These are phyloP conservation scores for Gouania willdenowi DNA, from an alignment of 2,797 vertebrate species.

Conservation along the genomic window DNA sequence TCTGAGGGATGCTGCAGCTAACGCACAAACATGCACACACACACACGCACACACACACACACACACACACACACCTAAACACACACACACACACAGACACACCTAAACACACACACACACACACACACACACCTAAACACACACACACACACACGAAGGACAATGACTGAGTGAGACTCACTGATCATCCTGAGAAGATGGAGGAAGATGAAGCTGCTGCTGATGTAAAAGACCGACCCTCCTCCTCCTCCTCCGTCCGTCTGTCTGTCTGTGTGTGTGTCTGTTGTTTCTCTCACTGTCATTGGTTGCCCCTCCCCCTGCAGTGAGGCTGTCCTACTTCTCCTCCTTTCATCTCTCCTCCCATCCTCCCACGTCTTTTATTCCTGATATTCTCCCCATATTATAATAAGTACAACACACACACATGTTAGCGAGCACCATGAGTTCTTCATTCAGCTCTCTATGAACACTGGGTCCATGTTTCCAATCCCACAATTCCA, in stretches of 20 bases:
- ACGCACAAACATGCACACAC: not conserved
- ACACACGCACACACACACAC: conserved; percentile 11
- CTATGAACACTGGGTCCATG: too few species aligned
- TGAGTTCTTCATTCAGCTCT: too few species aligned
- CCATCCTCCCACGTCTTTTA: not conserved
- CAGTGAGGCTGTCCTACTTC: conserved; percentile 57
- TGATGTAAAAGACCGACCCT: conserved; percentile 9
- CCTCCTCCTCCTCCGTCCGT: conserved; percentile 4
- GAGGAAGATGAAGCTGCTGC: conserved; percentile 33
- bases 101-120: conserved; percentile 22
- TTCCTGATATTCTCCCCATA: not conserved
- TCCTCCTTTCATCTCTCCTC: not conserved
- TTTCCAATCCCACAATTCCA: too few species aligned
- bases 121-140: conserved; percentile 13
- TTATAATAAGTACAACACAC: too few species aligned
- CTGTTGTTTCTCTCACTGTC: conserved; percentile 19
- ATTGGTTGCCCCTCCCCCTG: conserved; percentile 56
- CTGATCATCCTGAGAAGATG: conserved; percentile 56
- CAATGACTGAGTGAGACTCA: conserved; percentile 51
- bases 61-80: conserved; percentile 5
- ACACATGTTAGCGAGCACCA: too few species aligned
- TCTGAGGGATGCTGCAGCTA: conserved; percentile 1
- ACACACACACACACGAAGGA: conserved; percentile 64
- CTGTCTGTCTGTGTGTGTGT: conserved; percentile 14
- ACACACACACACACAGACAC: conserved; percentile 14